Percentiles rank a stretch among this genome's conserved stretches.
Conservation (phyloP, 1,140 invertebrate species). For the Leptinotarsa texana region DNA sequence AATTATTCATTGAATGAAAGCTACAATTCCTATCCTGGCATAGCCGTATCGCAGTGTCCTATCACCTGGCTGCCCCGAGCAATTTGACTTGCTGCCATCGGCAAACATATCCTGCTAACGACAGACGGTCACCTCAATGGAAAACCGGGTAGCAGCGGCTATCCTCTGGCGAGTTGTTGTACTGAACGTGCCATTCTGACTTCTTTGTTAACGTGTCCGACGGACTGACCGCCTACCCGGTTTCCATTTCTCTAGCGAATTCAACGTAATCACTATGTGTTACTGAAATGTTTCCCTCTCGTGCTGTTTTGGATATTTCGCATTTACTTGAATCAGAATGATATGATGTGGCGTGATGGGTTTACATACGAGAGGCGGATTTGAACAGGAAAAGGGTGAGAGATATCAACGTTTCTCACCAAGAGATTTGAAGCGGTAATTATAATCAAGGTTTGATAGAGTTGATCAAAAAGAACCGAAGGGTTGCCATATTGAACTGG, state of each 20-base stretch:
- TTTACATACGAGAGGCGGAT: not conserved
- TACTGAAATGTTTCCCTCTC: constrained; percentile 1
- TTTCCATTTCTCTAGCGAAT: not conserved
- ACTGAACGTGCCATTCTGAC: constrained; percentile 1
- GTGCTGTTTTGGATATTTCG: constrained; percentile 8
- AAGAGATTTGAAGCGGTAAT: no score
- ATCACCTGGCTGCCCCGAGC: not conserved
- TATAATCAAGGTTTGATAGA: no score
- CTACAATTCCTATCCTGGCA: no score
- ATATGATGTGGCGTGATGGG: constrained; percentile 1
- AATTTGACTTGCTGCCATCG: constrained; percentile 2
- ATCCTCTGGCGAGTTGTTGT: constrained; percentile 5
- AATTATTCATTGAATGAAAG: no score
- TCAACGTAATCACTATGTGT: constrained; percentile 1
- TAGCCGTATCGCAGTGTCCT: not conserved
- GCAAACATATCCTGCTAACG: constrained; percentile 2
- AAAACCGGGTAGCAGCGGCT: not conserved
- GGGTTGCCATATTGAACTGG: no score
- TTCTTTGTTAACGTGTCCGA: constrained; percentile 8
- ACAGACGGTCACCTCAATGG: constrained; percentile 4
- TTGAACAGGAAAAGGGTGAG: not conserved
- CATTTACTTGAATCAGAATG: not conserved
- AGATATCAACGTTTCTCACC: not conserved
- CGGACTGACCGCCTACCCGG: not conserved
- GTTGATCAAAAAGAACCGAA: no score